Evolutionary conservation across 2,888 invertebrate genomes (phyloP).

Genomic region (Ischnura elegans): DNA sequence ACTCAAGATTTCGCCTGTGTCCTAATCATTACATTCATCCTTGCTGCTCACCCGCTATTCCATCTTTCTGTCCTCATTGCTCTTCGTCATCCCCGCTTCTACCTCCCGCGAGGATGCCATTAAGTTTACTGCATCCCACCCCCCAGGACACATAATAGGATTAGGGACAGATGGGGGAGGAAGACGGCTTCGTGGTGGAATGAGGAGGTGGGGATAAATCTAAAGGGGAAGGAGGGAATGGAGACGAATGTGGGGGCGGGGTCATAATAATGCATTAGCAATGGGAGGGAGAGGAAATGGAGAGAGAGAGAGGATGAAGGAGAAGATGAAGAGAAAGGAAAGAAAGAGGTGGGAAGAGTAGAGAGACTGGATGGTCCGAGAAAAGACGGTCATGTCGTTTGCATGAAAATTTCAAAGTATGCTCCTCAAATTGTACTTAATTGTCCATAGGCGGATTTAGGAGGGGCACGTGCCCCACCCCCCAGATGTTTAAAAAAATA

Average conservation of each 20-base stretch:
- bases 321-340: too few relatives aligned
- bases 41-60: too few relatives aligned
- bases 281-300: background rate
- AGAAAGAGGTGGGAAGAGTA: too few relatives aligned
- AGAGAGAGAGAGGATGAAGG: background rate
- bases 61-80: background rate
- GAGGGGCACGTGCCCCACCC: too few relatives aligned
- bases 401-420: too few relatives aligned
- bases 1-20: too few relatives aligned
- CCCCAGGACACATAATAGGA: constrained; percentile 31
- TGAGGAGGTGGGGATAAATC: background rate
- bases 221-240: background rate
- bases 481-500: too few relatives aligned
- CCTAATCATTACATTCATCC: too few relatives aligned
- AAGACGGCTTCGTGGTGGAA: background rate
- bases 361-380: too few relatives aligned
- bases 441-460: too few relatives aligned
- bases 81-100: background rate
- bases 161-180: background rate
- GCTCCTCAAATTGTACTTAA: too few relatives aligned
- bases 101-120: constrained; percentile 38
- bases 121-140: constrained; percentile 51
- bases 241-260: constrained; percentile 14
- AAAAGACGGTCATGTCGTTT: too few relatives aligned
- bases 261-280: constrained; percentile 63